Percentiles rank a stretch among this genome's conserved stretches.
Evolutionary conservation across 2,113 vertebrate species (phyloP).

Genomic region (Colistium nudipinnis): DNA sequence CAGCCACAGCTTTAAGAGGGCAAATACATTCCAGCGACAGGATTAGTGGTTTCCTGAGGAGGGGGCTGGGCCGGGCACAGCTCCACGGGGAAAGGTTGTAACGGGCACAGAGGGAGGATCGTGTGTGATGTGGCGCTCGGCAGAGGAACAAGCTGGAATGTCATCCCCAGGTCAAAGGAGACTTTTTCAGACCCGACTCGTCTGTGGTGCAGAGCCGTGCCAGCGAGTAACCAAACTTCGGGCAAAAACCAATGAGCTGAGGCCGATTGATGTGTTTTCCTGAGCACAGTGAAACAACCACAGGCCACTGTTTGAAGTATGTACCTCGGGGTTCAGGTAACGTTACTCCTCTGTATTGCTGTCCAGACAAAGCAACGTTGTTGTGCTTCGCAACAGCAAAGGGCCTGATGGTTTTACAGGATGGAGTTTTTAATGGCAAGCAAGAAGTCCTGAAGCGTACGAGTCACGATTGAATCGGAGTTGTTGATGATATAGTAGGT

Average conservation of each 20-base stretch:
- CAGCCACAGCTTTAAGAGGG: slow-evolving; percentile 29
- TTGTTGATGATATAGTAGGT: too few species aligned
- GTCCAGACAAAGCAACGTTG: slow-evolving; percentile 19
- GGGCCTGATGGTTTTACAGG: neutral
- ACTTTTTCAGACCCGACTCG: slow-evolving; percentile 35
- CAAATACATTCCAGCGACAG: slow-evolving; percentile 48
- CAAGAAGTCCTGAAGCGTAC: too few species aligned
- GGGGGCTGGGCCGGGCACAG: slow-evolving; percentile 30
- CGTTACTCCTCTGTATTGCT: slow-evolving; percentile 23
- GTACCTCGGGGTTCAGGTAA: slow-evolving; percentile 30
- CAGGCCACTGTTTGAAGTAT: slow-evolving; percentile 20
- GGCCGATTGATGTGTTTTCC: slow-evolving; percentile 42
- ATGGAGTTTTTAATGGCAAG: slow-evolving; percentile 2
- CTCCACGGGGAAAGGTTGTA: slow-evolving; percentile 31
- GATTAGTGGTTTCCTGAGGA: slow-evolving; percentile 63
- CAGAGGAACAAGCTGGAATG: slow-evolving; percentile 40
- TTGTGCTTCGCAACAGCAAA: slow-evolving; percentile 3
- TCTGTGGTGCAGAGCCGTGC: slow-evolving; percentile 31
- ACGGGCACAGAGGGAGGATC: slow-evolving; percentile 55
- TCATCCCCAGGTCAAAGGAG: slow-evolving; percentile 19
- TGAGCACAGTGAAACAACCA: slow-evolving; percentile 40
- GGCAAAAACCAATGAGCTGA: slow-evolving; percentile 55
- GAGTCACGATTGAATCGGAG: neutral
- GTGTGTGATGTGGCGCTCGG: slow-evolving; percentile 36
- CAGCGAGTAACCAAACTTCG: slow-evolving; percentile 45